Percentiles rank a stretch among this genome's conserved stretches.
Evolutionary conservation across 2,888 invertebrate genomes (phyloP).

Genomic region (Nineta flava): DNA sequence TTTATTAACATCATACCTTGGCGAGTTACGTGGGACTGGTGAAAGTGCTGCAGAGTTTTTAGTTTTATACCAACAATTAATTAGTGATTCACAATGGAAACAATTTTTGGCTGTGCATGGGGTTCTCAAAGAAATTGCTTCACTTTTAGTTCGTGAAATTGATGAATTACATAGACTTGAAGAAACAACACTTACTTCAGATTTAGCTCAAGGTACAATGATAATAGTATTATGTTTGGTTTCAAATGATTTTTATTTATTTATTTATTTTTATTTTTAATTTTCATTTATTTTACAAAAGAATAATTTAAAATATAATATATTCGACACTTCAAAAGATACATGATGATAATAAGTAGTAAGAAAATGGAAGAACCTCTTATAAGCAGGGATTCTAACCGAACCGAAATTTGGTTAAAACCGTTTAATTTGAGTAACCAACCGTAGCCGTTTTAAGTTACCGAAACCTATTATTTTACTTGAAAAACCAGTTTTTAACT

Average conservation of each 20-base stretch:
- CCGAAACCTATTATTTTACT: too few species aligned
- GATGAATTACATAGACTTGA: conserved; percentile 77
- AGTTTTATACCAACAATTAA: conserved; percentile 68
- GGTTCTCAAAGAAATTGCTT: conserved; percentile 68
- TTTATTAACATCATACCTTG: conserved; percentile 73
- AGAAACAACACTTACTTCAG: conserved; percentile 83
- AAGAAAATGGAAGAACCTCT: too few species aligned
- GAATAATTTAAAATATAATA: too few species aligned
- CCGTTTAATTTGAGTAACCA: too few species aligned
- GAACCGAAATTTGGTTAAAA: too few species aligned
- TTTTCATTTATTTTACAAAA: too few species aligned
- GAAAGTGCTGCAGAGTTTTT: conserved; percentile 88
- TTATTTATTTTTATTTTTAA: not conserved
- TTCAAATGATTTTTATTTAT: not conserved
- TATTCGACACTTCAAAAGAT: too few species aligned
- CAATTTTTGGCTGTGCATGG: conserved; percentile 82
- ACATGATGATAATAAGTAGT: too few species aligned
- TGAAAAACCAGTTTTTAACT: too few species aligned
- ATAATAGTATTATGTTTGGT: not conserved
- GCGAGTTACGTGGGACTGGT: conserved; percentile 72
- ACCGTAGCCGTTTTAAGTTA: too few species aligned
- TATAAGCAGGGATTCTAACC: too few species aligned
- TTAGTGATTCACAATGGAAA: conserved; percentile 80
- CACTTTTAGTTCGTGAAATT: conserved; percentile 76
- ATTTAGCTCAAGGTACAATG: conserved; percentile 66